Evolutionary conservation across 2,888 invertebrate genomes (phyloP).

Genomic region (Himalopsyche japonica): DNA sequence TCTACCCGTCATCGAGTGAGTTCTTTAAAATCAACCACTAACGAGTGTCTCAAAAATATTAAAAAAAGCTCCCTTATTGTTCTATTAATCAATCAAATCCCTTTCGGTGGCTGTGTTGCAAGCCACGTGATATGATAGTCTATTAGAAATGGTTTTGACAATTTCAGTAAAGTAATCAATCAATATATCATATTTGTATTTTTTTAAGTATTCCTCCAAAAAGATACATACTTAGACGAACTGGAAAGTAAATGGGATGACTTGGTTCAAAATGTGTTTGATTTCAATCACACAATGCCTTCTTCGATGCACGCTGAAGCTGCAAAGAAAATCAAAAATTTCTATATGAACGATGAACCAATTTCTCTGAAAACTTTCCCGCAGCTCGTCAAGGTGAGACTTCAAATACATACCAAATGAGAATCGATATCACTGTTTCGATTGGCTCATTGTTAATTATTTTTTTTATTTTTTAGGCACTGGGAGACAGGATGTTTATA

Average conservation of each 20-base stretch:
- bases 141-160: no score
- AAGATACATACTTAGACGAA: constrained; percentile 54
- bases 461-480: constrained; percentile 51
- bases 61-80: no score
- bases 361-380: constrained; percentile 56
- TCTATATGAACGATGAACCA: constrained; percentile 59
- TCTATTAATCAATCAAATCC: no score
- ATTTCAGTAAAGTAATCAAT: not conserved
- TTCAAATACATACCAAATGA: not conserved
- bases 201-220: constrained; percentile 38
- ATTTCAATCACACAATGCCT: constrained; percentile 64
- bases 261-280: constrained; percentile 65
- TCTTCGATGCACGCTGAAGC: constrained; percentile 51
- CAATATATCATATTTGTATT: not conserved
- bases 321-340: constrained; percentile 58
- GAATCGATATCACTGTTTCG: not conserved
- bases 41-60: no score
- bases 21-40: no score
- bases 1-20: constrained; percentile 71
- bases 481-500: constrained; percentile 68
- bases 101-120: no score
- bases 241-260: constrained; percentile 63
- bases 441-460: no score
- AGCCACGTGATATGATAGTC: no score
- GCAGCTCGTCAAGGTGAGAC: constrained; percentile 50